Evolutionary conservation across 1,140 invertebrate species (phyloP), one percentile per base, ranked within the genome.

Genomic region (Lepidurus packardi): DNA sequence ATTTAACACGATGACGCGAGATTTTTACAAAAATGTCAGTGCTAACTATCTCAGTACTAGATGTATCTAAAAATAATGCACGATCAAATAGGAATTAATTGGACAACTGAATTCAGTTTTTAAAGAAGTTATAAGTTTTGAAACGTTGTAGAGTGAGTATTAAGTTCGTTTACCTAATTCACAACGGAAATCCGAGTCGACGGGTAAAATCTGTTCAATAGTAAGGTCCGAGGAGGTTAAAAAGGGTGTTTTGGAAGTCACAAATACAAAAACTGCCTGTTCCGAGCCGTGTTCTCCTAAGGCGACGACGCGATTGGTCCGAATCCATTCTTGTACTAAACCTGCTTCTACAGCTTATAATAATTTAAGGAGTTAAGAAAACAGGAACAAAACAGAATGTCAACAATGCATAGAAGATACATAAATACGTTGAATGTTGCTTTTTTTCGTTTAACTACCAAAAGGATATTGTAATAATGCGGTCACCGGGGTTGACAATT

Each of bases 151-250:
- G n/a, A 44, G 1, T 24, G 80, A 81, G 24, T n/a, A 47, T 43
- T n/a, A 24, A 75, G 41, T 81, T 79, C 34, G n/a, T 83, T 83
- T 85, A 90, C 89, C 90, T 83, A 92, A 90, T 87, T 92, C 90
- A 87, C 90, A 93, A 83, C 89, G 89, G 85, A 93, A 93, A 81
- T 89, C 89, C 80, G 88, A 87, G 85, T 92, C 90, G 75, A 94
- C 89, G n/a, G 92, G 91, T 81, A 93, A 85, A 73, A 91, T 88
- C 82, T 88, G 88, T 85, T 93, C 91, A 82, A 92, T 88, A 9
- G 89, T 88, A 80, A 93, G 84, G 85, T 93, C 91, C 25, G 89
- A 89, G 79, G 91, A 89, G 41, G 88, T 88, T 84, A 87, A 87
- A 11, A 91, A 91, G 81, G 89, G 89, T 81, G 83, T 86, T 81